Base-by-base conservation (phyloP, 1,140 invertebrate genomes). In the Drosophila bipectinata region DNA sequence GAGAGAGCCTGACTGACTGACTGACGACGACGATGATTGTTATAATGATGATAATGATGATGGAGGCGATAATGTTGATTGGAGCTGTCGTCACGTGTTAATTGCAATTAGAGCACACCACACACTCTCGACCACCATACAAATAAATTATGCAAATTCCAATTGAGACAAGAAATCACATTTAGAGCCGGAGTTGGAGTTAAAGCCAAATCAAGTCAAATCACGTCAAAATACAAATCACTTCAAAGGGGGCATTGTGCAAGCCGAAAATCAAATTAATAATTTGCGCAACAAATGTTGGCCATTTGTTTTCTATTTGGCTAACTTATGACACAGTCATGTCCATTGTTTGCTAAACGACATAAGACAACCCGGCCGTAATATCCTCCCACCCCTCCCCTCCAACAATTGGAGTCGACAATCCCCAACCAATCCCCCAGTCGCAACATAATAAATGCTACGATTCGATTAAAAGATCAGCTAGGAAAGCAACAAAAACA, bases 391-490 rank as follows among this genome's bases (percentile, higher is more conserved):
- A 21, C 21, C 21, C 21, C 21, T 1, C 21, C 21, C 21, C 15
- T 15, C 15, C 2, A 21, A 72, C 76, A 60, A 68, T 44, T 64
- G 72, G 58, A 56, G 66, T 69, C 59, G 55, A 45, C 81, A 78
- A 71, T 87, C 63, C 72, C 51, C 58, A 79, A 34, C 53, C 54
- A 58, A 73, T 39, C 41, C 34, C 71, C 69, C 53, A 34, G 39
- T 62, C 71, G 55, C 73, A 69, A 77, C 73, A 88, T 83, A 88
- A 88, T 88, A 88, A 88, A 88, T 88, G 83, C 76, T 88, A 77
- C 83, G 79, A 88, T 88, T 88, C 83, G 83, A 88, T 88, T 88
- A 88, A 88, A 88, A 88, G 83, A 88, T 88, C 83, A 88, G 83
- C 82, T 54, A 49, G 32, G 34, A 72, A 77, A 77, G 59, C 64